Evolutionary conservation across 2,113 vertebrate genomes (phyloP).

Genomic region (Herpailurus yagouaroundi): DNA sequence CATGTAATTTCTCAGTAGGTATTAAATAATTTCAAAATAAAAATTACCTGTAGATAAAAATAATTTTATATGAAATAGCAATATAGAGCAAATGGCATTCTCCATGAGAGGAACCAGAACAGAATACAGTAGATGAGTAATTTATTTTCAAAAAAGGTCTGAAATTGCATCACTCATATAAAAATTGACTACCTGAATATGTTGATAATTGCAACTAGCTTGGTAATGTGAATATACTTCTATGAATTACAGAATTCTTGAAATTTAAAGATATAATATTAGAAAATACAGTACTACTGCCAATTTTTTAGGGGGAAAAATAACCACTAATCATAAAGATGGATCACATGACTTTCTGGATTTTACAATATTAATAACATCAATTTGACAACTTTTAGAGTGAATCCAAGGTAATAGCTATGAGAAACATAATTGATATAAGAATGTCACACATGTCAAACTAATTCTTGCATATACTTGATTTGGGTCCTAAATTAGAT

Average conservation of each 20-base stretch:
- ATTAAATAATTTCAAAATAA: slow-evolving; percentile 41
- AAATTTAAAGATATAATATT: neutral
- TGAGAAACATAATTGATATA: neutral
- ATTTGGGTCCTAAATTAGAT: slow-evolving; percentile 54
- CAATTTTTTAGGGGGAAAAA: neutral
- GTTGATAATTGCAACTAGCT: slow-evolving; percentile 1
- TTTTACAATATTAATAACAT: neutral
- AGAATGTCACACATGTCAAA: neutral
- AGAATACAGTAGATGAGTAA: neutral
- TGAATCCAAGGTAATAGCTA: slow-evolving; percentile 17
- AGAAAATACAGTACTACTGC: neutral
- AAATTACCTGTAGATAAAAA: neutral
- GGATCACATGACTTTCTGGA: neutral
- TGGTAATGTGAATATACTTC: neutral
- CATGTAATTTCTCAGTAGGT: neutral
- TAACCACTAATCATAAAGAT: neutral
- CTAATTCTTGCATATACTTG: neutral
- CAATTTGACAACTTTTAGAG: neutral
- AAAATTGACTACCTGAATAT: neutral
- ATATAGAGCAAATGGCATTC: neutral
- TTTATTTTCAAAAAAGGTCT: slow-evolving; percentile 15
- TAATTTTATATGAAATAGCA: neutral
- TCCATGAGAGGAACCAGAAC: neutral
- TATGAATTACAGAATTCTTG: neutral
- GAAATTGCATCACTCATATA: neutral